Base-by-base conservation (phyloP, 2,888 invertebrate genomes). In the Drepana falcataria region DNA sequence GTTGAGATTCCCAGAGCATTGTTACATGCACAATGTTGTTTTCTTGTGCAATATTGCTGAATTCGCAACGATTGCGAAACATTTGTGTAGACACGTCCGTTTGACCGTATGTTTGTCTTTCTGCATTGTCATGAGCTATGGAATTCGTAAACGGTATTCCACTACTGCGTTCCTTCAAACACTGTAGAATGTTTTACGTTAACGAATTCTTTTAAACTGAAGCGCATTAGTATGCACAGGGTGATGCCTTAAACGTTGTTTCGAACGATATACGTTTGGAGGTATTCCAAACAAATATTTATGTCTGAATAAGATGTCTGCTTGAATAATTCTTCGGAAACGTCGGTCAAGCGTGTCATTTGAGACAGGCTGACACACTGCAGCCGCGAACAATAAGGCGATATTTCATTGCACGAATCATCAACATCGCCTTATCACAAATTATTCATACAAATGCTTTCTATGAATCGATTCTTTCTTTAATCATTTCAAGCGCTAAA, bases 31-130 rank as follows among this genome's bases (percentile, higher is more conserved):
- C 86, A 87, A 84, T 87, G 87, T 82, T 83, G 84, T 82, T 81
- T 78, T 81, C 81, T 88, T 89, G 84, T 77, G 85, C 83, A 89
- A 88, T 81, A 81, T 76, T 73, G 83, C 84, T 85, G 82, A 84
- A 86, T 85, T 83, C 74, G 82, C 86, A 79, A 67, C 73, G 71
- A 76, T 87, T 87, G 81, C 80, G 77, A 79, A 83, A 86, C 75
- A 62, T 68, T 76, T 70, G 69, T 75, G 70, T 74, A 66, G 72
- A 75, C 79, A 80, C 80, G 81, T 86, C 79, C 78, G 81, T 74
- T 71, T 69, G 68, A 59, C 68, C 61, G 73, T 66, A 67, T 75
- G 79, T 80, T 78, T 79, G 78, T 72, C 67, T 73, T 81, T 77
- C 72, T 77, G 77, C 79, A 79, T 77, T 77, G 83, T 79, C 75